A percentile compares a stretch with the other conserved stretches of the same genome.
These are phyloP conservation scores for Drosophila antonietae DNA, from an alignment of 2,888 invertebrate genomes.

Conservation along the genomic window DNA sequence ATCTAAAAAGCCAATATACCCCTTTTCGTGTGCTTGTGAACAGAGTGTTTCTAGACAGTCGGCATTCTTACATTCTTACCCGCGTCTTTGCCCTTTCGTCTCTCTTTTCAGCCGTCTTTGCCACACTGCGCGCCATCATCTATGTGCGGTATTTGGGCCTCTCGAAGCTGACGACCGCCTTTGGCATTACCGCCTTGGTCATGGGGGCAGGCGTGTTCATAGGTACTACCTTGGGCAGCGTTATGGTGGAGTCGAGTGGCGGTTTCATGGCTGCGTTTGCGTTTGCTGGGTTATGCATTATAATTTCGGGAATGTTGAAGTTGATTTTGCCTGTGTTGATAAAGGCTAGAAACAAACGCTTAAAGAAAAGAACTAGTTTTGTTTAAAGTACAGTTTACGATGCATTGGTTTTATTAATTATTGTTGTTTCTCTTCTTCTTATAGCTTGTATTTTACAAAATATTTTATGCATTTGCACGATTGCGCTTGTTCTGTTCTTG, in stretches of 20 bases:
- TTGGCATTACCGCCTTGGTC: conserved; percentile 90
- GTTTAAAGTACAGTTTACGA: conserved; percentile 40
- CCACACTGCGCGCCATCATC: conserved; percentile 90
- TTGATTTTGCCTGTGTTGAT: conserved; percentile 65
- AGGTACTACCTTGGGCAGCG: conserved; percentile 86
- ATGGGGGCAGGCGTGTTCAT: conserved; percentile 90
- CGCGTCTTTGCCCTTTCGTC: background rate
- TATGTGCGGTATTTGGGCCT: conserved; percentile 91
- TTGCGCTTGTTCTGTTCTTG: conserved; percentile 23
- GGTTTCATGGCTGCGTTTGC: conserved; percentile 65
- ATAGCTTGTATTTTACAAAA: conserved; percentile 61
- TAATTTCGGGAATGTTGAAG: conserved; percentile 67
- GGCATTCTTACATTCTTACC: background rate
- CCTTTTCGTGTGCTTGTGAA: background rate
- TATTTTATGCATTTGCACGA: conserved; percentile 54
- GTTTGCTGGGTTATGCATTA: conserved; percentile 78
- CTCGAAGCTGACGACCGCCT: conserved; percentile 91
- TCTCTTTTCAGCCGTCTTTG: conserved; percentile 88
- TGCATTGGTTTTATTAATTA: conserved; percentile 48
- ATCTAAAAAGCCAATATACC: background rate
- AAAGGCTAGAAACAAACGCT: conserved; percentile 1
- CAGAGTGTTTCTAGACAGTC: conserved; percentile 2
- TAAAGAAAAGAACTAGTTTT: background rate
- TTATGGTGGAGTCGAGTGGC: conserved; percentile 64
- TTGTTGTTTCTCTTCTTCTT: conserved; percentile 39